Base-by-base conservation (phyloP, 2,888 invertebrate genomes). In the Pyrrhosoma nymphula region DNA sequence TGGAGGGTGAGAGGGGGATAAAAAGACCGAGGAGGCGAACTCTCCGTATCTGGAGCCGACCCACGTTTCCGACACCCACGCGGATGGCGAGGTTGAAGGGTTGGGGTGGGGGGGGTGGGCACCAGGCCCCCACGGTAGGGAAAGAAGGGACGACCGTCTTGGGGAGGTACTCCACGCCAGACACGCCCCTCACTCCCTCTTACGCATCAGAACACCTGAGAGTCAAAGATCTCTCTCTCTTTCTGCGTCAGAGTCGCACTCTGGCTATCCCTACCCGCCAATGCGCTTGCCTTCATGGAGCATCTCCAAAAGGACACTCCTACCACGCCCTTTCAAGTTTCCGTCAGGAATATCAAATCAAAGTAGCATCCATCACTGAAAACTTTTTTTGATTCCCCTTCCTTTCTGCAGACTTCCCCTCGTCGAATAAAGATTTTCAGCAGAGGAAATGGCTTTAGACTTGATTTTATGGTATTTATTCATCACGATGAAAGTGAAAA, bases 21-120 rank as follows among this genome's bases (percentile, higher is more conserved):
- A n/a, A 35, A 26, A 82, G 35, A 82, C 10, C 10, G 30, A n/a
- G 16, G 82, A 82, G 26, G 82, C 18, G 82, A 82, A 35, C 16
- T 35, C 82, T 82, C 82, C 82, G 82, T 82, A 82, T 82, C 82
- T 82, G 82, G 82, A 82, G 82, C 30, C 82, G 23, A 18, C 82
- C 82, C 82, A 82, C 82, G 82, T 35, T 82, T 82, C 82, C 82
- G 82, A 82, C 82, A 14, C 82, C 82, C 35, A 82, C 82, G 35
- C 35, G 30, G 12, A 14, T n/a, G 20, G 69, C 26, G 69, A 12
- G 69, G 16, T 14, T 18, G 14, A n/a, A 18, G 12, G 75, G 56
- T 8, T 12, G 16, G 30, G 75, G 75, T n/a, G n/a, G 30, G 12
- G 12, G 82, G 69, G 26, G 26, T 26, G n/a, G 82, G 8, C 82